Evolutionary conservation across 2,797 vertebrate species (phyloP).

Genomic region (Stomatorhinus walkeri): DNA sequence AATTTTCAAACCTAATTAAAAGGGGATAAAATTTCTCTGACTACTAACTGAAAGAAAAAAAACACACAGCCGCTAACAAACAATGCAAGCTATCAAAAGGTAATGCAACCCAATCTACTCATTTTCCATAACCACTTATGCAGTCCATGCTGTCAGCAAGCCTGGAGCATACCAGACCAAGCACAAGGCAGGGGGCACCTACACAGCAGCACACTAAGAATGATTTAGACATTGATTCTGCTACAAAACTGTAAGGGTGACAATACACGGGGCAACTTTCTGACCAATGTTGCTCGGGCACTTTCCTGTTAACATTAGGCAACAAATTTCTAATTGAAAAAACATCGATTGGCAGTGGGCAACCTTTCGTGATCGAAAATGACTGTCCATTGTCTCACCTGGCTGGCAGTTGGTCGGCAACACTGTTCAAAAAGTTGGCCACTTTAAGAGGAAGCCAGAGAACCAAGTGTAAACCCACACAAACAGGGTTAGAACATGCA

Average conservation of each 20-base stretch:
- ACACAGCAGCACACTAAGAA: background rate
- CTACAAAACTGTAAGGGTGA: background rate
- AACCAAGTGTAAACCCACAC: background rate
- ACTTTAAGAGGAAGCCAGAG: background rate
- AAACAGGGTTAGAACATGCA: background rate
- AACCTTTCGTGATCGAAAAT: background rate
- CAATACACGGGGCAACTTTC: background rate
- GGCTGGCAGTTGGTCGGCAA: background rate
- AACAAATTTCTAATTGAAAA: background rate
- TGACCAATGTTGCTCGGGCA: background rate
- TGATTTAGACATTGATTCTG: background rate
- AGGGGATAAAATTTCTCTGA: constrained; percentile 4
- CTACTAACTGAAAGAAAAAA: background rate
- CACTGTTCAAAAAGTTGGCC: background rate
- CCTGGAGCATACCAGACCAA: background rate
- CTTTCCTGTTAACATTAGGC: background rate
- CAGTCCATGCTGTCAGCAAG: background rate
- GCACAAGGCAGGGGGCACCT: background rate
- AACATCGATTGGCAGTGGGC: background rate
- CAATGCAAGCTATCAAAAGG: background rate
- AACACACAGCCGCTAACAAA: background rate
- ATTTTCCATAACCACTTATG: background rate
- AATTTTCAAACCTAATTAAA: constrained; percentile 8
- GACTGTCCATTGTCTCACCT: background rate
- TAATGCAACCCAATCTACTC: background rate